Conservation (phyloP, 2,113 vertebrate species). For the Crocuta crocuta region DNA sequence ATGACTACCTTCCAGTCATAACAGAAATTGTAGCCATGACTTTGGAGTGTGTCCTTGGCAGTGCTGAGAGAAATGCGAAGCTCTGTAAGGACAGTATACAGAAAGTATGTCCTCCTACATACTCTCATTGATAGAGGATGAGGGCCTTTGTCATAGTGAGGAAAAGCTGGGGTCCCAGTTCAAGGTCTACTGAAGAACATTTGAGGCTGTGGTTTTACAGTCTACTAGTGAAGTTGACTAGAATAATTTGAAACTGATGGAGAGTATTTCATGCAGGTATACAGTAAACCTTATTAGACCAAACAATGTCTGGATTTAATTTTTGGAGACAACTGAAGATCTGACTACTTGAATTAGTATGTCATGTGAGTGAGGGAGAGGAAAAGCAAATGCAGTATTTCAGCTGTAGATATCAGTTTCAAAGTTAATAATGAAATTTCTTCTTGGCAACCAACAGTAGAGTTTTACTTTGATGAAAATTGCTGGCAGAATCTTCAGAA, state of each 20-base stretch:
- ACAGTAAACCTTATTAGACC: slow-evolving; percentile 44
- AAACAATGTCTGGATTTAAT: slow-evolving; percentile 63
- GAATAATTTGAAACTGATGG: slow-evolving; percentile 52
- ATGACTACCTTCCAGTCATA: not conserved
- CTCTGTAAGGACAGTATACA: not conserved
- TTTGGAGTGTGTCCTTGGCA: slow-evolving; percentile 23
- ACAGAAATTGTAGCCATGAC: not conserved
- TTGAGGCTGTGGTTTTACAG: not conserved
- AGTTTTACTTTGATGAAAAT: slow-evolving; percentile 78
- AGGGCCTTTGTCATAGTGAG: not conserved
- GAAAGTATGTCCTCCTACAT: not conserved
- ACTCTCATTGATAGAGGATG: not conserved
- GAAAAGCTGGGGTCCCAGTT: not conserved
- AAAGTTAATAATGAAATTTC: slow-evolving; percentile 78
- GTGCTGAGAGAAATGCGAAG: not conserved
- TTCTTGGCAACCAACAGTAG: slow-evolving; percentile 71
- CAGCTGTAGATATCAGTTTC: slow-evolving; percentile 72
- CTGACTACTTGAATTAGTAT: slow-evolving; percentile 61
- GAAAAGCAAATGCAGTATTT: slow-evolving; percentile 58
- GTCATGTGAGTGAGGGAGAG: slow-evolving; percentile 37
- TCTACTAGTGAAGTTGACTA: slow-evolving; percentile 19
- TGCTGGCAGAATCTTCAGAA: slow-evolving; percentile 68
- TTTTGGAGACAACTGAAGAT: slow-evolving; percentile 63
- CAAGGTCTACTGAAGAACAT: not conserved
- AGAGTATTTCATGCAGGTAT: slow-evolving; percentile 52